Percentiles rank a stretch among this genome's conserved stretches.
Conservation (phyloP, 2,797 vertebrate genomes). For the Mus caroli region DNA sequence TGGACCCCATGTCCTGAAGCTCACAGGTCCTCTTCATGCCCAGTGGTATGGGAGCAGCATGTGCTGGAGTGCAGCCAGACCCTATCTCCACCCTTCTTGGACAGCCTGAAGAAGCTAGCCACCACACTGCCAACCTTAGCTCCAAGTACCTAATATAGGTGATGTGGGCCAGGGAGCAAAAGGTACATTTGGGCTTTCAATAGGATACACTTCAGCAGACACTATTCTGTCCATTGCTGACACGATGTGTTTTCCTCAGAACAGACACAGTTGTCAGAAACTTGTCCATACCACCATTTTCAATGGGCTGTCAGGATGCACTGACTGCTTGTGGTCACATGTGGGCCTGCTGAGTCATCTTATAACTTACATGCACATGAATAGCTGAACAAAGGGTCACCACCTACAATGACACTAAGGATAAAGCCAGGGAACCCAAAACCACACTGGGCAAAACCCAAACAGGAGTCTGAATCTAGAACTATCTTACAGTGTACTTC, state of each 20-base stretch:
- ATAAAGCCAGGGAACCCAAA: rapidly evolving
- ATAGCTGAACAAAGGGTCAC: not conserved
- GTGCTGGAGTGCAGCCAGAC: not conserved
- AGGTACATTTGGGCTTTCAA: not conserved
- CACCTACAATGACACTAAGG: rapidly evolving
- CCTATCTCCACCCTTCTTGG: not conserved
- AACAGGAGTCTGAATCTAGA: rapidly evolving
- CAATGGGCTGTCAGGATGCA: rapidly evolving
- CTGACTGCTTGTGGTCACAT: not conserved
- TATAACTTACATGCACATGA: not conserved
- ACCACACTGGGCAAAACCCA: rapidly evolving
- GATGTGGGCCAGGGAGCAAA: rapidly evolving
- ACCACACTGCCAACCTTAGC: not conserved
- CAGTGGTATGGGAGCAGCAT: not conserved
- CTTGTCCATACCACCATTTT: rapidly evolving
- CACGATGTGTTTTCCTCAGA: not conserved
- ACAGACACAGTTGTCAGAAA: not conserved
- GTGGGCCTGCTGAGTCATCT: too few relatives aligned
- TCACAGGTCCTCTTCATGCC: rapidly evolving
- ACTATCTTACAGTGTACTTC: not conserved
- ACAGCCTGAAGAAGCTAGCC: not conserved
- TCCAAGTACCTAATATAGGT: not conserved
- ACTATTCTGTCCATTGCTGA: not conserved
- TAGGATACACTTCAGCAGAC: not conserved
- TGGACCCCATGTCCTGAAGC: not conserved